Evolutionary conservation across 2,113 vertebrate genomes (phyloP), one percentile per base, ranked within the genome.

Genomic region (Alces alces): DNA sequence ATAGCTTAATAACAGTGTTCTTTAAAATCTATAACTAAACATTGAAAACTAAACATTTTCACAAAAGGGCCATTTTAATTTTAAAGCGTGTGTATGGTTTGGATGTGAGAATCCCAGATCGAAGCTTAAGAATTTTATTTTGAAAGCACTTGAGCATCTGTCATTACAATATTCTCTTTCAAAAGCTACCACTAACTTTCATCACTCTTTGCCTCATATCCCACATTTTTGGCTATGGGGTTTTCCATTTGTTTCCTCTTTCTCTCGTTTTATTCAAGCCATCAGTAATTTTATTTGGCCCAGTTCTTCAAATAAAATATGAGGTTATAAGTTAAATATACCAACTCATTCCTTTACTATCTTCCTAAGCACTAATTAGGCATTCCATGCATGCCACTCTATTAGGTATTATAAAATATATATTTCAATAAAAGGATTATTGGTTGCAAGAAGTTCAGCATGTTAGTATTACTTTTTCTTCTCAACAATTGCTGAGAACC

Each of bases 111-210:
- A 64, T 86, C 30, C 45, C 55, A 86, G n/a, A 88, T 94, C 2
- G 4, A 89, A 97, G 36, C 30, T 89, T 97, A 79, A 39, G 82
- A 91, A 91, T 82, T 82, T 85, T 7, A 47, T 66, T 95, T 84
- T 92, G 17, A 85, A 90, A 92, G 47, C 28, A n/a, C 50, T 89
- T 78, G 57, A 91, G 25, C 93, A 94, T 96, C 79, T 57, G 33
- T 79, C 23, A 43, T 79, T 73, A 55, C 1, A 73, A 36, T 95
- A 66, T 61, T 60, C 6, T 83, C 9, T 97, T 91, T 84, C 33
- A 47, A 78, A 96, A 88, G 50, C 60, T 7, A 45, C 39, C 9
- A 16, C 27, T 91, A 33, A 70, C 58, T 97, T 57, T 82, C 19
- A 58, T 79, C 5, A 5, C n/a, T 84, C 58, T 73, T 95, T 97